These are phyloP conservation scores for Etheostoma spectabile DNA, from an alignment of 2,113 vertebrate species.

Conservation along the genomic window DNA sequence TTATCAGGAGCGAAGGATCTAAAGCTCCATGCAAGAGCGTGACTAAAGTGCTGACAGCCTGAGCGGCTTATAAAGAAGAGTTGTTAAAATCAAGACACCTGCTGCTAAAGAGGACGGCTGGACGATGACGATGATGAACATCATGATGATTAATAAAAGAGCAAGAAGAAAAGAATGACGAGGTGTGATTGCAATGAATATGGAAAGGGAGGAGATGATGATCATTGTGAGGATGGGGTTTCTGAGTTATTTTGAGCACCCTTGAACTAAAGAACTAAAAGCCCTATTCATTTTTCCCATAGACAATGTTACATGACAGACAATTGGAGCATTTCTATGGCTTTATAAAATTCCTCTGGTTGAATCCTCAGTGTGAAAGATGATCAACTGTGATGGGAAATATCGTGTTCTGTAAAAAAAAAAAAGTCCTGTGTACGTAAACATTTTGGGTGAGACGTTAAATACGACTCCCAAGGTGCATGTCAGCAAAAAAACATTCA, in stretches of 20 bases:
- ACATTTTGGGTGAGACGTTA: not conserved
- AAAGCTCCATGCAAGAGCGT: slow-evolving; percentile 74
- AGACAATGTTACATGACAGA: not conserved
- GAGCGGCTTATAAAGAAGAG: slow-evolving; percentile 70
- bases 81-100: slow-evolving; percentile 75
- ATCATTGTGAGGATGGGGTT: not conserved
- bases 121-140: slow-evolving; percentile 19
- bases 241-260: not conserved
- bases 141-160: not conserved
- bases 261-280: not conserved
- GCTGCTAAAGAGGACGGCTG: slow-evolving; percentile 57
- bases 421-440: not conserved
- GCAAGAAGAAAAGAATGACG: slow-evolving; percentile 6
- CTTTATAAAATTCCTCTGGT: not conserved
- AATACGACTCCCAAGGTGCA: not conserved
- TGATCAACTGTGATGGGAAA: not conserved
- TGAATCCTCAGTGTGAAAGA: not conserved
- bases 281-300: not conserved
- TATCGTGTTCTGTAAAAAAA: not conserved
- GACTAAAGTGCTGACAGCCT: slow-evolving; percentile 76
- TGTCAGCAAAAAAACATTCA: not conserved
- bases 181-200: slow-evolving; percentile 4
- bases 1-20: slow-evolving; percentile 57
- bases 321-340: not conserved
- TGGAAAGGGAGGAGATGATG: not conserved